Evolutionary conservation across 2,113 vertebrate genomes (phyloP), one percentile per base, ranked within the genome.

Genomic region (Peromyscus californicus): DNA sequence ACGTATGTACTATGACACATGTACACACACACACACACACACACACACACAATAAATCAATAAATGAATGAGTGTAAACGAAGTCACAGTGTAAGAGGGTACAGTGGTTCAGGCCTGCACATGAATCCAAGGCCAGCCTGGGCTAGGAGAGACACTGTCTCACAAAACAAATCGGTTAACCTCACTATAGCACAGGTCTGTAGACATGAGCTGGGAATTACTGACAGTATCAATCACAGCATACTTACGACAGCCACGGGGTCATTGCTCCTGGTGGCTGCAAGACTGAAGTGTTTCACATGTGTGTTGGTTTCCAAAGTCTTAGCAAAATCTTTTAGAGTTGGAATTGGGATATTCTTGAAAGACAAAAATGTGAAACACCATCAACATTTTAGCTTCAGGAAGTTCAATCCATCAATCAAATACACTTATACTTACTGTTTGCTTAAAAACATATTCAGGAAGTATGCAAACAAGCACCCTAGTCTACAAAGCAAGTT

Each of bases 291-390:
- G 97, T 98, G 99, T 98, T 99, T 99, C 96, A 99, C 99, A 5
- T 99, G 98, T 0, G 98, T 99, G 98, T 99, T 99, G 92, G 96
- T 99, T 98, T 99, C 99, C 99, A 99, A 98, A 97, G 99, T 99
- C 98, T 99, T 99, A 31, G 99, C 99, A 65, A 99, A 99, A 89
- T 99, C 99, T 98, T 99, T 99, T 97, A 99, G 98, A 0, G 99
- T 99, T 93, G 99, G 99, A 98, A 99, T 99, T 8, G 99, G 99
- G 98, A 99, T 99, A 98, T 99, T 99, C 99, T 99, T 97, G 39
- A 98, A 98, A 95, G 94, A 98, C 96, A 98, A 98, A 9, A 98
- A 95, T 42, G 91, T 39, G 88, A 79, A 94, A 92, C 90, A 93
- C 63, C 89, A 69, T 82, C 67, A 83, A 87, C 12, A 87, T 63